Conservation (phyloP, 2,888 invertebrate species). For the Sphinx pinastri region DNA sequence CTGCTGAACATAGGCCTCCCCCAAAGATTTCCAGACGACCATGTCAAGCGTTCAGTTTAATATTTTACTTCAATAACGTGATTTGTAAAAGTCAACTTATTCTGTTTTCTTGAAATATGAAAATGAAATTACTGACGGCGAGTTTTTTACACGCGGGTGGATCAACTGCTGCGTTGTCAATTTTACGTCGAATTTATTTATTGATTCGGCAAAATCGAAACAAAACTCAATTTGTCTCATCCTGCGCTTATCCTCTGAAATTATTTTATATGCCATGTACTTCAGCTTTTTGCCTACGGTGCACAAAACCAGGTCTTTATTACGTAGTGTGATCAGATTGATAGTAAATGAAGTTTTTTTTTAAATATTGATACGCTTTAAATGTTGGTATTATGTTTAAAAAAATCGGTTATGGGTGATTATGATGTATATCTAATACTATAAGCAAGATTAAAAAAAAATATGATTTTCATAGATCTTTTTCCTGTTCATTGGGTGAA, state of each 20-base stretch:
- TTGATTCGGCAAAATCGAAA: conserved; percentile 46
- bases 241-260: conserved; percentile 37
- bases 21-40: no score
- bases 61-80: conserved; percentile 43
- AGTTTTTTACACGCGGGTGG: conserved; percentile 30
- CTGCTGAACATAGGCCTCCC: no score
- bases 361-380: neutral
- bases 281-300: conserved; percentile 5
- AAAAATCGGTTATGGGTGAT: no score
- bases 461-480: no score
- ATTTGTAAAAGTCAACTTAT: conserved; percentile 34
- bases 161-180: conserved; percentile 37
- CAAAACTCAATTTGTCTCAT: conserved; percentile 52
- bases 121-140: conserved; percentile 36
- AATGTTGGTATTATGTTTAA: neutral
- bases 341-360: neutral
- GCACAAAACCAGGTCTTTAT: neutral
- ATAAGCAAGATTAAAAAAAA: no score
- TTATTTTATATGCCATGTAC: conserved; percentile 36
- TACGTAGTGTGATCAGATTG: neutral
- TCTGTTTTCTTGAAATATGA: conserved; percentile 9
- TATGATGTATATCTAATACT: no score
- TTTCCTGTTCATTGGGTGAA: no score
- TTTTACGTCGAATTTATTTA: conserved; percentile 44
- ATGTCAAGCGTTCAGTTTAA: no score